These are phyloP conservation scores for Drosophila nikananu DNA, from an alignment of 1,140 invertebrate species.

Conservation along the genomic window DNA sequence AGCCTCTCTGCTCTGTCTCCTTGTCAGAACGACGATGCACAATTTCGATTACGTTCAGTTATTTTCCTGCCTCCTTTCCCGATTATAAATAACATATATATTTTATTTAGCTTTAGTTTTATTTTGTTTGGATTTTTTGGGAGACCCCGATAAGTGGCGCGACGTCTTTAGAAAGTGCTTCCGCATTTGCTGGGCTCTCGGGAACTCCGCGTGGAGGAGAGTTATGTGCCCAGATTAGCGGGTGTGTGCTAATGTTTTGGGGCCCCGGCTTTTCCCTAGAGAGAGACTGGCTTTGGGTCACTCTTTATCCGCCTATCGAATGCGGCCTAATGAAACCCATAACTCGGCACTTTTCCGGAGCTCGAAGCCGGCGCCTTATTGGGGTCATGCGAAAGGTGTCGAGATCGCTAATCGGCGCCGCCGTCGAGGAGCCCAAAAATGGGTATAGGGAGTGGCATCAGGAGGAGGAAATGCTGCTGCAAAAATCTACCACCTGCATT, in stretches of 20 bases:
- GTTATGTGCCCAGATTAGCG: slow-evolving; percentile 80
- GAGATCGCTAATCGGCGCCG: slow-evolving; percentile 21
- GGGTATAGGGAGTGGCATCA: slow-evolving; percentile 4
- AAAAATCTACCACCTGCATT: neutral
- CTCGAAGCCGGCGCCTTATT: slow-evolving; percentile 46
- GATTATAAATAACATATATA: slow-evolving; percentile 10
- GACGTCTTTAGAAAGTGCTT: slow-evolving; percentile 74
- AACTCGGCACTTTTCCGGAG: slow-evolving; percentile 70
- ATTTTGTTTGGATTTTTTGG: slow-evolving; percentile 43
- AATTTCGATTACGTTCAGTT: slow-evolving; percentile 80
- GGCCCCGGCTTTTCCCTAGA: slow-evolving; percentile 1
- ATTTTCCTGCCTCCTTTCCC: slow-evolving; percentile 12
- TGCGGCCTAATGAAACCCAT: slow-evolving; percentile 75
- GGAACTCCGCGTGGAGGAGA: slow-evolving; percentile 25
- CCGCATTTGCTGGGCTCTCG: slow-evolving; percentile 62
- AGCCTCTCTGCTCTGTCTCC: neutral
- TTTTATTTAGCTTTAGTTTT: neutral
- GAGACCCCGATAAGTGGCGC: slow-evolving; percentile 52
- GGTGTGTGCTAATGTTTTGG: slow-evolving; percentile 73
- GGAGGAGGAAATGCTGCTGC: neutral
- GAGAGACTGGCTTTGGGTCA: slow-evolving; percentile 35
- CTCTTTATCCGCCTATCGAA: slow-evolving; percentile 53
- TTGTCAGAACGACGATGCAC: slow-evolving; percentile 71
- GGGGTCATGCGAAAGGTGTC: slow-evolving; percentile 48
- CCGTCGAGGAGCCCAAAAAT: neutral